Base-by-base conservation (phyloP, 2,888 invertebrate genomes). In the Petrophora chlorosata region DNA sequence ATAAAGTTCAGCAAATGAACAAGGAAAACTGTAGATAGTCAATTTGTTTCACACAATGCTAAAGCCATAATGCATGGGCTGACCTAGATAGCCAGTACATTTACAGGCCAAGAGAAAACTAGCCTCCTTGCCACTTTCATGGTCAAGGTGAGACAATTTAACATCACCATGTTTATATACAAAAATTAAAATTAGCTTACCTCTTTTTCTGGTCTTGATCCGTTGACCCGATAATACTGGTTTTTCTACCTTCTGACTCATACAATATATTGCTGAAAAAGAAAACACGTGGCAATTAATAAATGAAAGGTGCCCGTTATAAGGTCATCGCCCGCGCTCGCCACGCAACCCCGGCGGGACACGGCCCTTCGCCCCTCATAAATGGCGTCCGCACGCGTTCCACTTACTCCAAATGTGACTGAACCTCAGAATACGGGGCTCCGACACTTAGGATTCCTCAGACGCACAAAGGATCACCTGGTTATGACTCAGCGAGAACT, bases 161-260 rank as follows among this genome's bases (percentile, higher is more conserved):
- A 2, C 44, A 46, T 58, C 59, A 62, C 39, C 42, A 36, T 65
- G 61, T 63, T 64, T 63, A 57, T 46, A 48, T 38, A 56, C 49
- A 51, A 38, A 54, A 63, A 63, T 45, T 54, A 58, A 59, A 54
- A 50, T 33, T 50, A 2, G 19, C 91, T 91, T 91, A 97, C 97
- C 97, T 98, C 98, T 98, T 96, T 98, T 98, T 95, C 98, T 96
- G 97, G 98, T 98, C 97, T 98, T 98, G 94, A 98, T 98, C 94
- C 98, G 98, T 94, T 98, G 98, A 97, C 98, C 98, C 95, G 98
- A 98, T 95, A 98, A 94, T 95, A 98, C 96, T 95, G 98, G 98
- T 97, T 98, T 98, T 97, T 98, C 98, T 94, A 95, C 96, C 96
- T 98, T 98, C 94, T 98, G 98, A 98, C 97, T 98, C 98, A 98